Evolutionary conservation across 2,113 vertebrate genomes (phyloP).

Genomic region (Pandion haliaetus): DNA sequence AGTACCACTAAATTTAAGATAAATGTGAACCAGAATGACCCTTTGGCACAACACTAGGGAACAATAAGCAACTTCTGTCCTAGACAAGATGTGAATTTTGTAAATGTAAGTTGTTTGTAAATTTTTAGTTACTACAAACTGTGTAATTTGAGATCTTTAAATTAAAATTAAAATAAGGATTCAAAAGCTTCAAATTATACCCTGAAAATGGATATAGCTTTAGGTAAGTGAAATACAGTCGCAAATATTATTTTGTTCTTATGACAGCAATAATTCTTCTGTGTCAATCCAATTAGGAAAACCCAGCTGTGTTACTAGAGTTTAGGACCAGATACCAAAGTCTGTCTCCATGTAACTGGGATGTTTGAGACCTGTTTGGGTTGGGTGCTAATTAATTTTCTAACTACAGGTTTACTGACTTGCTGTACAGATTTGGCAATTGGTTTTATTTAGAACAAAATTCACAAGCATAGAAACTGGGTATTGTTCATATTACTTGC

Average conservation of each 20-base stretch:
- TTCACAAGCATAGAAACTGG: not conserved
- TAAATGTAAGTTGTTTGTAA: no score
- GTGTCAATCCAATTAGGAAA: not conserved
- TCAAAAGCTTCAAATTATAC: not conserved
- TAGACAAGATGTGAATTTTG: not conserved
- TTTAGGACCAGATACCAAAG: not conserved
- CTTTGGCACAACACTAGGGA: not conserved
- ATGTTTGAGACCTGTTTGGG: not conserved
- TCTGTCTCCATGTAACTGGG: not conserved
- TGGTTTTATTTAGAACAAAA: not conserved
- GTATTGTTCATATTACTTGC: not conserved
- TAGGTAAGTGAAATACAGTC: not conserved
- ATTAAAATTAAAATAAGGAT: not conserved
- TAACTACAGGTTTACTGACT: not conserved
- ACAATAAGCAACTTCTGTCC: accelerated
- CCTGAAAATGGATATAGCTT: not conserved
- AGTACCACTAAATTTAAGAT: not conserved
- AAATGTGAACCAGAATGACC: not conserved
- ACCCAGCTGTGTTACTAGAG: not conserved
- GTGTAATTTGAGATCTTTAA: not conserved
- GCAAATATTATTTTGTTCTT: not conserved
- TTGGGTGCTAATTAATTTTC: not conserved
- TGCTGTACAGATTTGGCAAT: not conserved
- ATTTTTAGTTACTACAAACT: not conserved
- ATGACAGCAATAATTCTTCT: not conserved